phyloP scores from a whole-genome alignment of 2,888 invertebrate genomes.

The Xylocampa areola region DNA sequence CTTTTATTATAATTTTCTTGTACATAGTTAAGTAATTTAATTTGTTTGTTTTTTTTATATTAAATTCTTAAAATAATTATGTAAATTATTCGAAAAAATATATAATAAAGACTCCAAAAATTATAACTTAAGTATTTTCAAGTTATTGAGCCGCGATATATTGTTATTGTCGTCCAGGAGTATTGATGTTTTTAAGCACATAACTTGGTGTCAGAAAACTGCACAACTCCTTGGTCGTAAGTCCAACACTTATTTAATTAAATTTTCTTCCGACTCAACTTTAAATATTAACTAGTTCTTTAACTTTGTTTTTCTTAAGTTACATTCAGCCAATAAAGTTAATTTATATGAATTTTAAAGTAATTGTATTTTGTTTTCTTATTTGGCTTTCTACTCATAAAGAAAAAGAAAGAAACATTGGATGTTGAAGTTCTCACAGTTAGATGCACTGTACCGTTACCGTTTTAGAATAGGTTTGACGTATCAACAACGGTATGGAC shows the following conservation, averaged over 20 bases:
- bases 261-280: constrained; percentile 62
- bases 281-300: constrained; percentile 66
- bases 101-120: too few relatives aligned
- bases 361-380: neutral
- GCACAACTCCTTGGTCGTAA: constrained; percentile 56
- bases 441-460: too few relatives aligned
- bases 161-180: constrained; percentile 13
- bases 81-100: too few relatives aligned
- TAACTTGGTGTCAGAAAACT: constrained; percentile 54
- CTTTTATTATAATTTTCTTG: too few relatives aligned
- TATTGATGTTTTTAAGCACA: constrained; percentile 45
- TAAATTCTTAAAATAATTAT: too few relatives aligned
- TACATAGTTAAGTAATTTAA: too few relatives aligned
- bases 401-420: neutral
- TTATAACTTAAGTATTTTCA: neutral
- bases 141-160: constrained; percentile 10
- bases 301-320: constrained; percentile 54
- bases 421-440: neutral
- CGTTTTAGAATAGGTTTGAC: too few relatives aligned
- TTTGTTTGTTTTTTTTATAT: too few relatives aligned
- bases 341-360: constrained; percentile 36
- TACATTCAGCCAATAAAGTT: constrained; percentile 41
- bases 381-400: neutral
- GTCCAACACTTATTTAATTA: constrained; percentile 65
- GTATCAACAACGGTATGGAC: too few relatives aligned